A percentile compares a stretch with the other conserved stretches of the same genome.
Conservation (phyloP, 2,113 vertebrate species). For the Alligator sinensis region DNA sequence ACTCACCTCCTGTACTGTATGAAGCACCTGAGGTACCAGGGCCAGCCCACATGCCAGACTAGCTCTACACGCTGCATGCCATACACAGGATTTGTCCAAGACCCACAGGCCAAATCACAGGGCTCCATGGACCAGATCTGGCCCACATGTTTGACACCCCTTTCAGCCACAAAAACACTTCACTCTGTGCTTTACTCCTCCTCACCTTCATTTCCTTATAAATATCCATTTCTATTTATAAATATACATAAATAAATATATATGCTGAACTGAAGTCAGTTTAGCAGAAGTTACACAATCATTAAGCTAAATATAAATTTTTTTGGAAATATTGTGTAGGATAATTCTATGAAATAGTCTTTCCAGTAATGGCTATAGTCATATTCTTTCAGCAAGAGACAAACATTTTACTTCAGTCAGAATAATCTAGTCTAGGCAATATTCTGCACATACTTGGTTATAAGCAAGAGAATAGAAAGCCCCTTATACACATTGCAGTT, state of each 20-base stretch:
- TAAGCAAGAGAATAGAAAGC: neutral
- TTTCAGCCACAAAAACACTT: neutral
- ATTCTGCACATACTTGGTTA: neutral
- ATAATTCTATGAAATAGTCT: neutral
- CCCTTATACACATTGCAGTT: neutral
- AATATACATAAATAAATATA: too few relatives aligned
- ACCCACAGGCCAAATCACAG: too few relatives aligned
- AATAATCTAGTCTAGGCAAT: neutral
- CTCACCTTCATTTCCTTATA: too few relatives aligned
- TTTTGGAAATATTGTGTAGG: rapidly evolving
- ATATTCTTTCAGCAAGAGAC: neutral
- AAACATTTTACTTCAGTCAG: neutral
- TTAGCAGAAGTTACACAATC: rapidly evolving
- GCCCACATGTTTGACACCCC: too few relatives aligned
- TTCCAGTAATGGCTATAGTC: neutral
- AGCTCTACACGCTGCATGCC: too few relatives aligned
- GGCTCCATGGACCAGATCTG: too few relatives aligned
- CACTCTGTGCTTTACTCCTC: neutral
- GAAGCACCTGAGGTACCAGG: too few relatives aligned
- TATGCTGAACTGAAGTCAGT: neutral
- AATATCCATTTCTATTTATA: too few relatives aligned
- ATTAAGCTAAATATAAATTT: neutral
- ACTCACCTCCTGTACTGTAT: too few relatives aligned
- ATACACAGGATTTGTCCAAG: too few relatives aligned
- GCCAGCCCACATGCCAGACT: too few relatives aligned